Evolutionary conservation across 1,140 invertebrate genomes (phyloP).

Genomic region (Scaptomyza graminum): DNA sequence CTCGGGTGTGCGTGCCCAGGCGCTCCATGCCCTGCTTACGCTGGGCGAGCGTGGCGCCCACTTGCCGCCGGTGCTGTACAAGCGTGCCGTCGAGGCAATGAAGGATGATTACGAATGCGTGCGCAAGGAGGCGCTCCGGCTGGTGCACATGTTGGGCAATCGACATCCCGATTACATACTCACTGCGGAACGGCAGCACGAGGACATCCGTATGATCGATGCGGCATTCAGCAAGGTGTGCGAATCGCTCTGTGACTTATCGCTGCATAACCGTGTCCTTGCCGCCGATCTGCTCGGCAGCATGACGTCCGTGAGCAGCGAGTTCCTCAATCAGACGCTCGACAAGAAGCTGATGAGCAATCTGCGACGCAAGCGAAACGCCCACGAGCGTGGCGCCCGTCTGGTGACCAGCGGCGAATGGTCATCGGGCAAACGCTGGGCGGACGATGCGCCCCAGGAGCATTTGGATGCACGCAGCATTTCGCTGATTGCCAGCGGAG

Average conservation of each 20-base stretch:
- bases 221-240: slow-evolving; percentile 99
- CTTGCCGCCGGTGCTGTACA: slow-evolving; percentile 91
- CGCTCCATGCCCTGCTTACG: slow-evolving; percentile 91
- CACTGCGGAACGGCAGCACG: slow-evolving; percentile 86
- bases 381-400: slow-evolving; percentile 92
- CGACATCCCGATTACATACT: slow-evolving; percentile 93
- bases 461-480: slow-evolving; percentile 90
- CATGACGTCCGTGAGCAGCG: slow-evolving; percentile 93
- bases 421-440: slow-evolving; percentile 96
- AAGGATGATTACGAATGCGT: slow-evolving; percentile 98
- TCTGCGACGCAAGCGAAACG: slow-evolving; percentile 92
- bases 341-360: slow-evolving; percentile 99
- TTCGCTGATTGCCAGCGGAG: slow-evolving; percentile 94
- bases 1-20: slow-evolving; percentile 93
- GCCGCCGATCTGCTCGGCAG: slow-evolving; percentile 93
- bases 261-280: slow-evolving; percentile 89
- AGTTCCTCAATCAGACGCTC: slow-evolving; percentile 97
- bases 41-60: slow-evolving; percentile 87
- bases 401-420: slow-evolving; percentile 93
- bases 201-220: slow-evolving; percentile 94
- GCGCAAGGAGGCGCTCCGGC: slow-evolving; percentile 91
- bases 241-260: slow-evolving; percentile 96
- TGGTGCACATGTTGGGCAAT: slow-evolving; percentile 93
- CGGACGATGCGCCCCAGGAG: slow-evolving; percentile 93
- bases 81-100: slow-evolving; percentile 91